Conservation (phyloP, 1,140 invertebrate species). For the Condylostylus longicornis region DNA sequence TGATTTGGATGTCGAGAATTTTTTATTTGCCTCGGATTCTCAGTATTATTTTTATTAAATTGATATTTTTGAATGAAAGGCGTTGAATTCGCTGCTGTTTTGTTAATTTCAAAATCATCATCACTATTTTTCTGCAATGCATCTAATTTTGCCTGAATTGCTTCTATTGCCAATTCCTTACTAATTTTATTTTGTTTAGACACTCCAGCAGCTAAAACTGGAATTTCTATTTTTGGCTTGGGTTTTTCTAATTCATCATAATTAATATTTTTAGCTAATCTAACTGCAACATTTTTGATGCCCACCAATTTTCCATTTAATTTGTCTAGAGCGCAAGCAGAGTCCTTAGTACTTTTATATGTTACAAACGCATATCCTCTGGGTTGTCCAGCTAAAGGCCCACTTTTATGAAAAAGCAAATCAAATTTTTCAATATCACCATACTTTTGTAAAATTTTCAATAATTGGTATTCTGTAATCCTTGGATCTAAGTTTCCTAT, state of each 20-base stretch:
- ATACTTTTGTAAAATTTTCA: constrained; percentile 87
- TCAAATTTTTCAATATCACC: constrained; percentile 86
- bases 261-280: constrained; percentile 62
- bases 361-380: constrained; percentile 89
- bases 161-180: constrained; percentile 62
- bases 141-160: constrained; percentile 75
- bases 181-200: constrained; percentile 56
- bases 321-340: constrained; percentile 45
- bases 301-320: constrained; percentile 62
- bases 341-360: constrained; percentile 50
- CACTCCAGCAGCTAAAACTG: constrained; percentile 52
- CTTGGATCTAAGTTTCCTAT: constrained; percentile 76
- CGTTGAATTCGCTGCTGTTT: constrained; percentile 42
- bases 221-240: constrained; percentile 57
- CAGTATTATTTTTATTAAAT: constrained; percentile 37
- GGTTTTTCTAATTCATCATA: constrained; percentile 55
- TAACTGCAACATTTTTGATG: constrained; percentile 58
- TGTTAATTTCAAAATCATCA: constrained; percentile 59
- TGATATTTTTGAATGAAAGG: constrained; percentile 44
- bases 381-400: constrained; percentile 72
- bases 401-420: constrained; percentile 79
- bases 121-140: constrained; percentile 54
- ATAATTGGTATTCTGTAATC: constrained; percentile 85
- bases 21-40: too few species aligned
- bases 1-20: too few species aligned